Evolutionary conservation across 2,113 vertebrate species (phyloP).

Genomic region (Vulpes vulpes): DNA sequence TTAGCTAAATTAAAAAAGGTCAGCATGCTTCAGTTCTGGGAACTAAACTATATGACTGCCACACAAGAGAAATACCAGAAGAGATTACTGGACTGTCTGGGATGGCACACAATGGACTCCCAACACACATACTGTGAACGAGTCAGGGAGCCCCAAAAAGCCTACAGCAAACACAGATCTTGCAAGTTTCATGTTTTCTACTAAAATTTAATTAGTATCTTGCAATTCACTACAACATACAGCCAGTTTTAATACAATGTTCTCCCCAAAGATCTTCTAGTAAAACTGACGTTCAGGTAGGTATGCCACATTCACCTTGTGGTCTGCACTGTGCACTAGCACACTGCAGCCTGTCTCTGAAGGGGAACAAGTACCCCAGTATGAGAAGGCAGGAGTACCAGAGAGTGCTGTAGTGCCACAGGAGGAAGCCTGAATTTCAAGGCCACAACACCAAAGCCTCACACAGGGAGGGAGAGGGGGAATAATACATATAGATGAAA

Average conservation of each 20-base stretch:
- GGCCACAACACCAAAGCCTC: background rate
- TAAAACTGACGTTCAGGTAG: background rate
- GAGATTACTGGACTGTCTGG: background rate
- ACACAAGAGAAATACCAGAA: background rate
- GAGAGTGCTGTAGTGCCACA: background rate
- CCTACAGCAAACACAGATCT: background rate
- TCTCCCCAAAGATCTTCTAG: background rate
- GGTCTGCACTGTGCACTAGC: background rate
- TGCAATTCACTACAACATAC: background rate
- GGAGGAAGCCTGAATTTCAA: background rate
- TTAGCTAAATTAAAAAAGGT: background rate
- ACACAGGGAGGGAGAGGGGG: rapidly evolving
- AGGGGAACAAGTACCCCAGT: background rate
- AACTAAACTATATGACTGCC: background rate
- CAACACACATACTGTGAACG: background rate
- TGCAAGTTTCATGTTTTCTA: background rate
- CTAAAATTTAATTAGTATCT: slow-evolving; percentile 9
- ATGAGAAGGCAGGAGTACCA: background rate
- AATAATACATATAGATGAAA: rapidly evolving
- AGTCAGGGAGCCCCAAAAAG: background rate
- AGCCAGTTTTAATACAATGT: background rate
- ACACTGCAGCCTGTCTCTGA: rapidly evolving
- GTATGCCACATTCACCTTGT: background rate
- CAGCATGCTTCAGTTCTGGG: background rate
- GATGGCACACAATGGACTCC: background rate